phyloP scores from a whole-genome alignment of 2,113 vertebrate species.

The Hoplias malabaricus region DNA sequence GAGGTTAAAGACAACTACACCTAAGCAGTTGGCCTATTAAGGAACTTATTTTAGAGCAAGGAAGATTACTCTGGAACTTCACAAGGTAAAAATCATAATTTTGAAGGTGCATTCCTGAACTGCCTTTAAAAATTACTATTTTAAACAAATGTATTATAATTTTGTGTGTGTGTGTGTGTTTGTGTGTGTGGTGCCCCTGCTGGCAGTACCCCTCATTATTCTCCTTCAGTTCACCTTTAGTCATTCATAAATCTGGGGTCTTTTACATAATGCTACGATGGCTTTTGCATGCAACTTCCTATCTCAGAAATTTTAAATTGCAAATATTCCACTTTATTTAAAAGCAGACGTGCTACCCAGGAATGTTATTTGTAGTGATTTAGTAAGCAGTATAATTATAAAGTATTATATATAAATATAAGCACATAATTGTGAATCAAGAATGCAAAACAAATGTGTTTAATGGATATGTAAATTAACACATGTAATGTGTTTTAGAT shows the following conservation, averaged over 20 bases:
- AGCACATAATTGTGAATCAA: neutral
- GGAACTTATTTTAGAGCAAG: no score
- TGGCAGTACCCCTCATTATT: neutral
- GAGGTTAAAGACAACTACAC: no score
- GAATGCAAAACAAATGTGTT: no score
- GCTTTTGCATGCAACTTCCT: slow-evolving; percentile 71
- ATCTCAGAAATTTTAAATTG: slow-evolving; percentile 59
- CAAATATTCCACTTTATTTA: slow-evolving; percentile 62
- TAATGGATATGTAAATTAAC: no score
- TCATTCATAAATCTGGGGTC: slow-evolving; percentile 62
- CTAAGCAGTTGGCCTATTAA: no score
- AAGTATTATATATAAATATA: neutral
- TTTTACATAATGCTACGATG: slow-evolving; percentile 62
- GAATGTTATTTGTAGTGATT: slow-evolving; percentile 49
- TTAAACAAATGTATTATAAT: no score
- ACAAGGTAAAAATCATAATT: no score
- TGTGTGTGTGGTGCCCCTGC: neutral
- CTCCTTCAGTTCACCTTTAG: neutral
- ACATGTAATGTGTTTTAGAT: no score
- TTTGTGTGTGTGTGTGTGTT: neutral
- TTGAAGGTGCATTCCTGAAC: no score
- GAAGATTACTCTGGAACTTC: no score
- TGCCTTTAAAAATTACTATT: no score
- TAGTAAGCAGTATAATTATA: neutral
- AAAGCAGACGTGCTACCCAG: slow-evolving; percentile 60